These are phyloP conservation scores for Sciurus carolinensis DNA, from an alignment of 2,797 vertebrate genomes.

Conservation along the genomic window DNA sequence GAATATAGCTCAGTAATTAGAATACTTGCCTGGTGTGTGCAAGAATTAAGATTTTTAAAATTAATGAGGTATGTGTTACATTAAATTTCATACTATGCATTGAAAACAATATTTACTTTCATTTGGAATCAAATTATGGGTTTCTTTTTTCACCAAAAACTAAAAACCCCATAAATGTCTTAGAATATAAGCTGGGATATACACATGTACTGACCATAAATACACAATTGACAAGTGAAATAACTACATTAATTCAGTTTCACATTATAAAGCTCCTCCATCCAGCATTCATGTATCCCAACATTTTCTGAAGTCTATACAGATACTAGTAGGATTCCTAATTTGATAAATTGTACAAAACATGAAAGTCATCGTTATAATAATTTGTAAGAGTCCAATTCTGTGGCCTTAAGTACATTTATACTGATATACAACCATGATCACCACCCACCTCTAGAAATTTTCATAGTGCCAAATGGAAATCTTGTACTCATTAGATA, in stretches of 20 bases:
- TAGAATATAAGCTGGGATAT: conserved; percentile 1
- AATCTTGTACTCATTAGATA: background rate
- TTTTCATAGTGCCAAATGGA: conserved; percentile 7
- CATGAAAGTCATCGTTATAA: background rate
- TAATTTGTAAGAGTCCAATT: background rate
- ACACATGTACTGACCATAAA: background rate
- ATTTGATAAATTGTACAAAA: background rate
- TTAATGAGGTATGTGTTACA: background rate
- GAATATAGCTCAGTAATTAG: too few relatives aligned
- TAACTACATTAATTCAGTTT: background rate
- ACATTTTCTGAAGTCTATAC: background rate
- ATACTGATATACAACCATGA: background rate
- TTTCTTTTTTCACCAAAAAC: background rate
- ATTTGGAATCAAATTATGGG: background rate
- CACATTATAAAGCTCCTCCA: background rate
- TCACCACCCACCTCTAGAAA: background rate
- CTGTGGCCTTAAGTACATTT: background rate
- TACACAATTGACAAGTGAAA: background rate
- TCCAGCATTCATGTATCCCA: background rate
- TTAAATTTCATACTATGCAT: background rate
- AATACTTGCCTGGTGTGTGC: too few relatives aligned
- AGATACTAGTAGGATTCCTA: background rate
- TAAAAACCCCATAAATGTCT: background rate
- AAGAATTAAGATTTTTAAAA: background rate
- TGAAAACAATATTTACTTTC: background rate